Percentiles rank a stretch among this genome's conserved stretches.
These are phyloP conservation scores for Chrysolina haemoptera DNA, from an alignment of 2,888 invertebrate genomes.

Conservation along the genomic window DNA sequence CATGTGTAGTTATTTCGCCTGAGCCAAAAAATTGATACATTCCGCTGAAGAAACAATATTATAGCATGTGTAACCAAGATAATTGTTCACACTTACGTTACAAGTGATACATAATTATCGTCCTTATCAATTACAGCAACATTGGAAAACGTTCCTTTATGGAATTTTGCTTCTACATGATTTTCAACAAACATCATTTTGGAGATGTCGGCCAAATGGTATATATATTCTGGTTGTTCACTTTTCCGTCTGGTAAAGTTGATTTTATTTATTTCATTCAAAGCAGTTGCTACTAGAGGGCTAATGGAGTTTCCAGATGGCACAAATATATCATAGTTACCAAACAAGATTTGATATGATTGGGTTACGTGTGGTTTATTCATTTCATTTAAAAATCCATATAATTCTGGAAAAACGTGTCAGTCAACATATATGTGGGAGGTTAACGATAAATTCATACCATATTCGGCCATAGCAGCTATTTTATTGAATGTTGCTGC, in stretches of 20 bases:
- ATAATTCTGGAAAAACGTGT: constrained; percentile 62
- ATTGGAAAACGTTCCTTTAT: constrained; percentile 72
- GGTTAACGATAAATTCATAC: constrained; percentile 51
- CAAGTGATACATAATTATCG: constrained; percentile 79
- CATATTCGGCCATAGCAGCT: constrained; percentile 68
- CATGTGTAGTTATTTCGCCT: constrained; percentile 70
- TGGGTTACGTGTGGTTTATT: constrained; percentile 58
- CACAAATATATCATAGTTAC: constrained; percentile 64
- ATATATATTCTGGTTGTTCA: constrained; percentile 58
- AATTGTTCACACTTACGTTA: constrained; percentile 73
- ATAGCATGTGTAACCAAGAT: neutral
- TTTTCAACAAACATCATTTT: constrained; percentile 59
- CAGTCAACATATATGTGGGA: neutral
- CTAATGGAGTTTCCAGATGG: constrained; percentile 63
- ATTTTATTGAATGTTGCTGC: constrained; percentile 73
- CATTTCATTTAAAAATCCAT: constrained; percentile 62
- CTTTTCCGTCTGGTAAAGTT: constrained; percentile 60
- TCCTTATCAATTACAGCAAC: constrained; percentile 77
- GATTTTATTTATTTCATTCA: constrained; percentile 60
- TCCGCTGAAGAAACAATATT: constrained; percentile 68
- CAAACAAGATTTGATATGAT: constrained; percentile 60
- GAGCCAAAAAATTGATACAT: constrained; percentile 73
- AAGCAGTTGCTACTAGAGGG: constrained; percentile 60
- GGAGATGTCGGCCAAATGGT: constrained; percentile 61
- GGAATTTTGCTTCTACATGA: constrained; percentile 61